A percentile compares a stretch with the other conserved stretches of the same genome.
phyloP scores from a whole-genome alignment of 1,140 invertebrate genomes.

The Panulirus ornatus region DNA sequence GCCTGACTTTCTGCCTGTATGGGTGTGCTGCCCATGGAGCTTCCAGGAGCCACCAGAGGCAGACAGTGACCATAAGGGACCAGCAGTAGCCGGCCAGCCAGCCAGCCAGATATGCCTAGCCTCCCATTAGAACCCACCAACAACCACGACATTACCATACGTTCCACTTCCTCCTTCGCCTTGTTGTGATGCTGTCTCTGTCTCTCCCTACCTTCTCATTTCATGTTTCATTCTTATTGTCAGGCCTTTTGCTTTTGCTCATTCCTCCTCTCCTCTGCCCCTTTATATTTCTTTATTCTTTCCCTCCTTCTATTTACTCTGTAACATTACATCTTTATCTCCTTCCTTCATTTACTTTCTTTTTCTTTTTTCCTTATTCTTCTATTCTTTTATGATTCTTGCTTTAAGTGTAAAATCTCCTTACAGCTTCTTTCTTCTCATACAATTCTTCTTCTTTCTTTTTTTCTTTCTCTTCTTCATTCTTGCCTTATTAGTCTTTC shows the following conservation, averaged over 20 bases:
- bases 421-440: neutral
- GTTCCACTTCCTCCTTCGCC: neutral
- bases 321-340: neutral
- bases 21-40: too few relatives aligned
- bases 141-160: neutral
- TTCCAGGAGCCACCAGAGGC: too few relatives aligned
- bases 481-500: neutral
- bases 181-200: neutral
- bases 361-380: neutral
- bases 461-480: neutral
- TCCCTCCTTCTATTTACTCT: too few relatives aligned
- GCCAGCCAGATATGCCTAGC: neutral
- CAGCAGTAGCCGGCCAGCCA: too few relatives aligned
- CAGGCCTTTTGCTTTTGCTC: neutral
- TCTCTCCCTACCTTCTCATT: slow-evolving; percentile 13
- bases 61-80: too few relatives aligned
- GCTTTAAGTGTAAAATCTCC: neutral
- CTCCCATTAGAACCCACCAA: neutral
- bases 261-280: neutral
- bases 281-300: neutral
- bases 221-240: neutral
- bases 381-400: neutral
- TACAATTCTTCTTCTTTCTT: neutral
- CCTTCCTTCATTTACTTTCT: neutral
- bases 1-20: too few relatives aligned